Base-by-base conservation (phyloP, 1,140 invertebrate genomes). In the Drosophila bocqueti region DNA sequence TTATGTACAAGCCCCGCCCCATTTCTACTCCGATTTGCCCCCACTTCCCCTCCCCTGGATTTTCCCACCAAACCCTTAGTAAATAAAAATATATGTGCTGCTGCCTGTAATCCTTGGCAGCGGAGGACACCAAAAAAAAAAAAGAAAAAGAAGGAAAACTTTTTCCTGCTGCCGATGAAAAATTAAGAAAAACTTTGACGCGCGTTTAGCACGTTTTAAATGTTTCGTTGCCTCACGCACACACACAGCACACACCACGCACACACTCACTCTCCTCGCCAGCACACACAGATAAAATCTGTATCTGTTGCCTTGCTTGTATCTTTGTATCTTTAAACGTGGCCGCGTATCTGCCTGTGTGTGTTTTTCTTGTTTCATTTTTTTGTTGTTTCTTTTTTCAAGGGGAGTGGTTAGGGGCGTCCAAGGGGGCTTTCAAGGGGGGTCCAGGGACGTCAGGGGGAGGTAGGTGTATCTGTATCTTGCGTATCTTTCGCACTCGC, bases 101-200 rank as follows among this genome's bases (percentile, higher is more conserved):
- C 45, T 45, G 49, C 26, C 45, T 62, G 76, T 89, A 81, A 83
- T 78, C 83, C 83, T 75, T 85, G 63, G 67, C 63, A 57, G 49
- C 31, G 26, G 46, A 64, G 21, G n/a, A 21, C n/a, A 18, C 9
- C 10, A 18, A 18, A 38, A 68, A 73, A 57, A 65, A 63, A 57
- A 42, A 16, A 10, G 52, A 40, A 55, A 55, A 55, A 40, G 54
- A 55, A 74, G 36, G 43, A 73, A 79, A 85, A 80, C 67, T 90
- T 90, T 90, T 76, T 67, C 57, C 81, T 62, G 74, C 66, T 90
- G 81, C 78, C 79, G 85, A 76, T 90, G 86, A 91, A 90, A 90
- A 90, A 91, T 90, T 90, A 90, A 90, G 85, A 90, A 90, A 90
- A 90, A 90, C 81, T 91, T 85, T 90, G 85, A 90, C 85, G 85